Evolutionary conservation across 2,113 vertebrate species (phyloP).

Genomic region (Motacilla alba): DNA sequence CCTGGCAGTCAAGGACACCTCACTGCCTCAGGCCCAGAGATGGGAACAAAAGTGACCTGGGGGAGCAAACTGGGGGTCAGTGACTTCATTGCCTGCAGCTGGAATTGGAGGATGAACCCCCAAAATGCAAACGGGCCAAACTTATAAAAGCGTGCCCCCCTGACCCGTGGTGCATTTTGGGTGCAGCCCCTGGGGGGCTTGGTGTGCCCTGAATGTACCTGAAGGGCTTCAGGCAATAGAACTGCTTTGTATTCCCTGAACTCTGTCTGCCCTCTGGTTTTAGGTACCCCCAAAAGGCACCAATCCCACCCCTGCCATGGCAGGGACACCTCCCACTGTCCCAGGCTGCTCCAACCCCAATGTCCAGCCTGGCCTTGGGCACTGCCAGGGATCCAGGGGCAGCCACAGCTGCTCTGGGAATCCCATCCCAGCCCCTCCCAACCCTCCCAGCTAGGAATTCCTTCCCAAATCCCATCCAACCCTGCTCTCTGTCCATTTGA

Average conservation of each 20-base stretch:
- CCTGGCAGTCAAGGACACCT: not conserved
- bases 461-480: not conserved
- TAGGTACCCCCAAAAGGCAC: not conserved
- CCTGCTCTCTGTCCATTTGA: no score
- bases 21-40: not conserved
- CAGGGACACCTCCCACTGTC: not conserved
- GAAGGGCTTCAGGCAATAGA: not conserved
- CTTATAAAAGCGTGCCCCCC: not conserved
- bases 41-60: not conserved
- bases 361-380: not conserved
- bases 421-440: fast-evolving
- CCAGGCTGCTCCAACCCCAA: not conserved
- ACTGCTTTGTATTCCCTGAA: not conserved
- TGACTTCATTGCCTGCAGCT: not conserved
- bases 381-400: not conserved
- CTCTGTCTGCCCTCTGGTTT: fast-evolving
- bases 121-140: not conserved
- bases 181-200: not conserved
- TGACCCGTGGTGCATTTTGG: not conserved
- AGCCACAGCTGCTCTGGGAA: not conserved
- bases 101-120: not conserved
- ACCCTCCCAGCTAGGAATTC: not conserved
- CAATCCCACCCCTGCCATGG: not conserved
- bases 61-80: not conserved
- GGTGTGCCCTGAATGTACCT: not conserved